Conservation (phyloP, 2,113 vertebrate genomes). For the Sander vitreus region DNA sequence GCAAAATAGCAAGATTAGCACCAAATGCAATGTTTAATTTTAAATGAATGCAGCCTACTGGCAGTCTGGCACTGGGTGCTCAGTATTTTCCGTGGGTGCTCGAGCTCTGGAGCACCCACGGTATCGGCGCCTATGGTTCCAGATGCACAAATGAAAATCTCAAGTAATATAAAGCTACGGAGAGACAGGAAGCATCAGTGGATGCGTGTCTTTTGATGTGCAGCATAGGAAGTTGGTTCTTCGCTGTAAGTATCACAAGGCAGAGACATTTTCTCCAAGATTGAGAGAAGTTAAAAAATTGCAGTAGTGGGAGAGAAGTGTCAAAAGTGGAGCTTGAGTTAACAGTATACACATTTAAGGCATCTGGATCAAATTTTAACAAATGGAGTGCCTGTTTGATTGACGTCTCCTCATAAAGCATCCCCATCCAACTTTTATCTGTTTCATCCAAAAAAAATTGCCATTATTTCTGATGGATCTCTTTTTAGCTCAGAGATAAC, state of each 20-base stretch:
- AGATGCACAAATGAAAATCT: conserved; percentile 17
- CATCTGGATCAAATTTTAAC: conserved; percentile 40
- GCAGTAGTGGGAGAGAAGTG: conserved; percentile 26
- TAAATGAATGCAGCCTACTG: too few relatives aligned
- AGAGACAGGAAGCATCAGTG: conserved; percentile 20
- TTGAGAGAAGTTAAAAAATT: conserved; percentile 36
- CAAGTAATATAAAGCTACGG: conserved; percentile 21
- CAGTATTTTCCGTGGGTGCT: too few relatives aligned
- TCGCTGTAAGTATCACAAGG: conserved; percentile 22
- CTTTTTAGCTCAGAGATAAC: conserved; percentile 21
- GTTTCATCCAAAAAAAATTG: conserved; percentile 14
- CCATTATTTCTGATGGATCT: conserved; percentile 27
- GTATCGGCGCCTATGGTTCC: too few relatives aligned
- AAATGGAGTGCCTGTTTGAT: conserved; percentile 26
- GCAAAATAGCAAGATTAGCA: too few relatives aligned
- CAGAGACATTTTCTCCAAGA: conserved; percentile 27
- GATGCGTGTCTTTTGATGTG: conserved; percentile 40
- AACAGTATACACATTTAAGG: conserved; percentile 38
- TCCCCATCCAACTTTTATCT: conserved; percentile 27
- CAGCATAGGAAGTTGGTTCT: conserved; percentile 19
- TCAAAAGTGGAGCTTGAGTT: conserved; percentile 39
- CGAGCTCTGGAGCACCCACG: too few relatives aligned
- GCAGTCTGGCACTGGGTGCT: too few relatives aligned
- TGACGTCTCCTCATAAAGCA: conserved; percentile 13
- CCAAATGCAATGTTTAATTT: too few relatives aligned